A percentile compares a stretch with the other conserved stretches of the same genome.
phyloP scores from a whole-genome alignment of 37 sponge, comb jelly and placozoan genomes.

The Beroe ovata region DNA sequence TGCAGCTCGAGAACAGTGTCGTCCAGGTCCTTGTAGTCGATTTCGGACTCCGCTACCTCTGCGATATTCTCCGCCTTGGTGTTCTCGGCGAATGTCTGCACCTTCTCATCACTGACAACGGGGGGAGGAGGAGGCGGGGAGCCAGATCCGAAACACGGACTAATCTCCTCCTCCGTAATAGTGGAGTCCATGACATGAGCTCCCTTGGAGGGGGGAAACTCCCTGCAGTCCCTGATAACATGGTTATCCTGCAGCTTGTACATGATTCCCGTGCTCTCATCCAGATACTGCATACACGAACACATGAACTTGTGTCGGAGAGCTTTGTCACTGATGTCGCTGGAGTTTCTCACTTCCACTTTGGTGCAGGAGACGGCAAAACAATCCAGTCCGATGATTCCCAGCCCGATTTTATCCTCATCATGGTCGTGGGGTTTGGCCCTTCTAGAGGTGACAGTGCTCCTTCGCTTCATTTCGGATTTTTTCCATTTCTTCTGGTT shows the following conservation, averaged over 20 bases:
- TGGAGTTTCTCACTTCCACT: conserved; percentile 28
- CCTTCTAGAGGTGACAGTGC: background rate
- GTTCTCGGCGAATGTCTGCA: conserved; percentile 44
- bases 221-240: background rate
- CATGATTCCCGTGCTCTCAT: background rate
- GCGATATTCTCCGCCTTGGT: conserved; percentile 5
- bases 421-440: background rate
- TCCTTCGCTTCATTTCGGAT: conserved; percentile 26
- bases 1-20: conserved; percentile 26
- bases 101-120: background rate
- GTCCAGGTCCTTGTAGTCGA: conserved; percentile 10
- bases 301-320: background rate
- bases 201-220: background rate
- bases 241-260: conserved; percentile 42
- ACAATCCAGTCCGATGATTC: background rate
- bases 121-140: background rate
- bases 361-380: conserved; percentile 11
- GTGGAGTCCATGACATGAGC: background rate
- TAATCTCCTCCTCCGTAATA: background rate
- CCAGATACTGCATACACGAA: conserved; percentile 30
- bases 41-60: conserved; percentile 7
- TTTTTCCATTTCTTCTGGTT: conserved; percentile 56
- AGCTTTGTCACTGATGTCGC: conserved; percentile 55
- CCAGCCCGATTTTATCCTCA: background rate
- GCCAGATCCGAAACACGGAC: background rate